These are phyloP conservation scores for Hydrotaea diabolus DNA, from an alignment of 2,888 invertebrate genomes.

Conservation along the genomic window DNA sequence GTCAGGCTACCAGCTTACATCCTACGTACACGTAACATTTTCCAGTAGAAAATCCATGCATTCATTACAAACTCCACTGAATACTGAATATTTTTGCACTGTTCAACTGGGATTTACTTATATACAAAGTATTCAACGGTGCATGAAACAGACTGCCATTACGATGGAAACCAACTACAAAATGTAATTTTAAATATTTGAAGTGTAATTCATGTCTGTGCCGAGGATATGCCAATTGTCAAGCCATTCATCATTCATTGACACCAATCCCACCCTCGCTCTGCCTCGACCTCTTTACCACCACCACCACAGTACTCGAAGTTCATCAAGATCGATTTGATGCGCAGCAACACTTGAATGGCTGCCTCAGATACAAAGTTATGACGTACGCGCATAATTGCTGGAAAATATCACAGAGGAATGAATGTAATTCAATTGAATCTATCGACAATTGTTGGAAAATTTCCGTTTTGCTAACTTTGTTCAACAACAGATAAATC, in stretches of 20 bases:
- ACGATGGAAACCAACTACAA: background rate
- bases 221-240: conserved; percentile 12
- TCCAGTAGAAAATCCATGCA: too few relatives aligned
- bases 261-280: too few relatives aligned
- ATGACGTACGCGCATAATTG: conserved; percentile 15
- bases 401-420: background rate
- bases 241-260: conserved; percentile 16
- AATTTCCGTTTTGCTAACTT: conserved; percentile 49
- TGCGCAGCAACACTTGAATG: background rate
- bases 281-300: background rate
- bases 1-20: too few relatives aligned
- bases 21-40: too few relatives aligned
- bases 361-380: background rate
- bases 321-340: conserved; percentile 15
- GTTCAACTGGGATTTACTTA: too few relatives aligned
- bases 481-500: conserved; percentile 8
- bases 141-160: background rate
- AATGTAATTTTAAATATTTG: background rate
- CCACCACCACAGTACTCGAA: background rate
- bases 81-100: too few relatives aligned
- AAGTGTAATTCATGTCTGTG: background rate
- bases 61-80: too few relatives aligned
- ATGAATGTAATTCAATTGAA: conserved; percentile 42
- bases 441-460: conserved; percentile 56
- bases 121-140: too few relatives aligned